These are phyloP conservation scores for Portunus trituberculatus DNA, from an alignment of 1,140 invertebrate species.

Conservation along the genomic window DNA sequence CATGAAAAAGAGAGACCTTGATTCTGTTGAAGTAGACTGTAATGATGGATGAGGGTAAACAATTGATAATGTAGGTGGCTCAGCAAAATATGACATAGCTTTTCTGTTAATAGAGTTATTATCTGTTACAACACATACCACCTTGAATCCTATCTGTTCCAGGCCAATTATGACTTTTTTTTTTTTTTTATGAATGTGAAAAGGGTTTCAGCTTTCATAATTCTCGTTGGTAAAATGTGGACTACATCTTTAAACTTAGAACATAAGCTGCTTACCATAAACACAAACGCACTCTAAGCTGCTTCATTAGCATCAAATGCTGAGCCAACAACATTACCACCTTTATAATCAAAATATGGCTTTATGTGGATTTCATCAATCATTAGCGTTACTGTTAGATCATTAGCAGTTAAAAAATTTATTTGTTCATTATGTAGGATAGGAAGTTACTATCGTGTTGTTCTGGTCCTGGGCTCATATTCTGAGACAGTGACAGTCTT, in stretches of 20 bases:
- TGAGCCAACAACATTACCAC: slow-evolving; percentile 73
- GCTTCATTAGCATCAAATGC: slow-evolving; percentile 66
- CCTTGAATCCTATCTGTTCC: slow-evolving; percentile 13
- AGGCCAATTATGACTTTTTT: slow-evolving; percentile 49
- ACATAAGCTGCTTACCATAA: slow-evolving; percentile 73
- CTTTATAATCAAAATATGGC: slow-evolving; percentile 74
- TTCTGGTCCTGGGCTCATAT: not conserved
- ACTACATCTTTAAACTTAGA: slow-evolving; percentile 72
- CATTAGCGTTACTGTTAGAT: slow-evolving; percentile 63
- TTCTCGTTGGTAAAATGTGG: slow-evolving; percentile 63
- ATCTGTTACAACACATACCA: slow-evolving; percentile 42
- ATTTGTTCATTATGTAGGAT: slow-evolving; percentile 48
- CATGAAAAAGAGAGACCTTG: not conserved
- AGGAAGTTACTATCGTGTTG: slow-evolving; percentile 29
- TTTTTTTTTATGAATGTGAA: slow-evolving; percentile 54
- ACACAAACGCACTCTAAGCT: slow-evolving; percentile 75
- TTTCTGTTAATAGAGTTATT: slow-evolving; percentile 45
- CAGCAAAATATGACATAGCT: slow-evolving; percentile 38
- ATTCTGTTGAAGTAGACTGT: not conserved
- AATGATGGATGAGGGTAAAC: not conserved
- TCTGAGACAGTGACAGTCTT: slow-evolving; percentile 7
- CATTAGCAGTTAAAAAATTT: not conserved
- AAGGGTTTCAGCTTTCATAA: slow-evolving; percentile 54
- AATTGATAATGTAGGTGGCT: slow-evolving; percentile 40
- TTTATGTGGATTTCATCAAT: slow-evolving; percentile 77